Evolutionary conservation across 30 jellyfish, hydroid and myxozoan species (phyloP), one percentile per base, ranked within the genome.

Genomic region (Hydra vulgaris): DNA sequence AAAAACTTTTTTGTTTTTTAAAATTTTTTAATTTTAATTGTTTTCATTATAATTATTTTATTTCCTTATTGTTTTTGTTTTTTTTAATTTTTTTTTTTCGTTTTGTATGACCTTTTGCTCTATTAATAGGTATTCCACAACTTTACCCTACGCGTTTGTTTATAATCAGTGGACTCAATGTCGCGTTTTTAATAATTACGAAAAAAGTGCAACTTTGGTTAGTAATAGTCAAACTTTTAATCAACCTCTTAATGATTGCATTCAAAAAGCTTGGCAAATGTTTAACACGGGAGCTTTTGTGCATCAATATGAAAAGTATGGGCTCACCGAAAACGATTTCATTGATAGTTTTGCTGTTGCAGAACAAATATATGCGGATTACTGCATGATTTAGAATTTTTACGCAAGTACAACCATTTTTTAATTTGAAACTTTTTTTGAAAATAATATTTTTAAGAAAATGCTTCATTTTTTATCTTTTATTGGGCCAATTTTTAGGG

Each of bases 231-330:
- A 93, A 77, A 71, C 96, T 19, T 87, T 82, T 67, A 83, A 86
- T 27, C 84, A 55, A 20, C 95, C 99, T 26, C 56, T 93, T 76
- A 78, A 88, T 26, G 67, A 71, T 15, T 89, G 95, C 17, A 72
- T 88, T 15, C 20, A 72, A 53, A 88, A 88, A 76, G 99, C 96
- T 8, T 93, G 99, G 99, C 75, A 74, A 53, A 93, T 88, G 95
- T 93, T 93, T 81, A 89, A 95, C 22, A 69, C 96, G 1, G 87
- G 94, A 22, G 99, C 99, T 7, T 93, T 86, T 85, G 72, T 93
- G 23, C 96, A 93, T 77, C 99, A 93, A 78, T 93, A 93, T 66
- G 86, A 73, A 66, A 81, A 78, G 66, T 93, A 83, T 77, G 99
- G 99, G 19, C 61, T 93, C 70, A 78, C 86, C 56, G 99, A 87